Conservation (phyloP, 2,113 vertebrate species). For the Tachysurus fulvidraco region DNA sequence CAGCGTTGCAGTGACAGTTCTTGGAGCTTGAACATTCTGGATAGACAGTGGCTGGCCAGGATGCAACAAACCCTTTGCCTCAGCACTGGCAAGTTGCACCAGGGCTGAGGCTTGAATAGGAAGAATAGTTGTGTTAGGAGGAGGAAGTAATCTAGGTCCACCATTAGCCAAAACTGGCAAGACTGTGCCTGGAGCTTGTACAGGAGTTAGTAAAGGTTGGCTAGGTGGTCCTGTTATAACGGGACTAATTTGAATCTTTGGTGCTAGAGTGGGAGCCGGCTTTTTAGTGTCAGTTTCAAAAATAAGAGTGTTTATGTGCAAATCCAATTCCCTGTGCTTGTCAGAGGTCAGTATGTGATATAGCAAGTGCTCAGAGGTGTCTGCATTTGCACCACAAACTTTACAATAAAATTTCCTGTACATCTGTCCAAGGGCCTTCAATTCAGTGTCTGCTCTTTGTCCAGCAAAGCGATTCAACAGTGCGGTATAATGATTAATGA, state of each 20-base stretch:
- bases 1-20: conserved; percentile 32
- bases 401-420: conserved; percentile 84
- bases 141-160: conserved; percentile 65
- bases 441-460: conserved; percentile 58
- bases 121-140: conserved; percentile 66
- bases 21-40: conserved; percentile 63
- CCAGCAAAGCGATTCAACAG: conserved; percentile 68
- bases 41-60: conserved; percentile 69
- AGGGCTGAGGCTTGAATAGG: conserved; percentile 75
- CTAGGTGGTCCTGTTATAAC: conserved; percentile 47
- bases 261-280: conserved; percentile 71
- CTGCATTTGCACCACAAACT: conserved; percentile 80
- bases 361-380: conserved; percentile 85
- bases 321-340: conserved; percentile 81
- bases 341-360: conserved; percentile 89
- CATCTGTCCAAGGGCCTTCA: conserved; percentile 40
- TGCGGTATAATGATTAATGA: conserved; percentile 68
- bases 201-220: conserved; percentile 52
- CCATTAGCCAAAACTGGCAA: conserved; percentile 58
- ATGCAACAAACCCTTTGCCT: conserved; percentile 74
- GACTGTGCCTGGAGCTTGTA: conserved; percentile 17
- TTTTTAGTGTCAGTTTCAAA: conserved; percentile 73
- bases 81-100: conserved; percentile 76
- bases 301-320: conserved; percentile 83
- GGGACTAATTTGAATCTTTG: conserved; percentile 62